Evolutionary conservation across 30 jellyfish, hydroid and myxozoan species (phyloP).

Genomic region (Pelagia noctiluca): DNA sequence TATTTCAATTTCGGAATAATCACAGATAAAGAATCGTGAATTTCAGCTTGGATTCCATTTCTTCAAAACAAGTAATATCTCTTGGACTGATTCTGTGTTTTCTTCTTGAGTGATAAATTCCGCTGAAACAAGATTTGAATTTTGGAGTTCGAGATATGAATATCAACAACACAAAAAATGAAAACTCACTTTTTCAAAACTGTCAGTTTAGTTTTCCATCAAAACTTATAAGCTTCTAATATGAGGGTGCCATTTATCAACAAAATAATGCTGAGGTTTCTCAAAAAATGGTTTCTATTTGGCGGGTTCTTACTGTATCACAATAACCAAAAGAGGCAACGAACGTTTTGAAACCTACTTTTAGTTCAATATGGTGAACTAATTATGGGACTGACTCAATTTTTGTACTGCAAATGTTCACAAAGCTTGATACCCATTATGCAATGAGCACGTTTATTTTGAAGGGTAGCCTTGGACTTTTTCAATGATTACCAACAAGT

Average conservation of each 20-base stretch:
- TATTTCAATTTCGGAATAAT: neutral
- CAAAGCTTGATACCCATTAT: neutral
- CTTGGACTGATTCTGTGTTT: constrained; percentile 42
- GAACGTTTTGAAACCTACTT: neutral
- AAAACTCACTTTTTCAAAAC: no score
- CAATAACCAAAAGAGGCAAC: neutral
- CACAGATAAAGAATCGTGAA: neutral
- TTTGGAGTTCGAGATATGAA: neutral
- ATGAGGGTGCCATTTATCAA: no score
- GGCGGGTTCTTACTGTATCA: no score
- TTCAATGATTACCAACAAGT: neutral
- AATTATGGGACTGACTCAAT: no score
- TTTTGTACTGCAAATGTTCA: neutral
- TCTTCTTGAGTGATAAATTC: constrained; percentile 50
- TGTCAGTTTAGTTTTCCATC: no score
- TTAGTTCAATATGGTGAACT: neutral
- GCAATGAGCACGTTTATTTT: neutral
- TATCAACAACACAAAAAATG: no score
- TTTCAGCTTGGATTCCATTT: constrained; percentile 1
- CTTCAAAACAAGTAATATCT: constrained; percentile 28
- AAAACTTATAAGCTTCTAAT: no score
- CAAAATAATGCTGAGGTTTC: no score
- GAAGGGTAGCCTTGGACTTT: neutral
- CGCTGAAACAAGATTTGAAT: constrained; percentile 18
- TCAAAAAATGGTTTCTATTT: no score